Evolutionary conservation across 2,888 invertebrate genomes (phyloP).

Genomic region (Alviniconcha strummeri): DNA sequence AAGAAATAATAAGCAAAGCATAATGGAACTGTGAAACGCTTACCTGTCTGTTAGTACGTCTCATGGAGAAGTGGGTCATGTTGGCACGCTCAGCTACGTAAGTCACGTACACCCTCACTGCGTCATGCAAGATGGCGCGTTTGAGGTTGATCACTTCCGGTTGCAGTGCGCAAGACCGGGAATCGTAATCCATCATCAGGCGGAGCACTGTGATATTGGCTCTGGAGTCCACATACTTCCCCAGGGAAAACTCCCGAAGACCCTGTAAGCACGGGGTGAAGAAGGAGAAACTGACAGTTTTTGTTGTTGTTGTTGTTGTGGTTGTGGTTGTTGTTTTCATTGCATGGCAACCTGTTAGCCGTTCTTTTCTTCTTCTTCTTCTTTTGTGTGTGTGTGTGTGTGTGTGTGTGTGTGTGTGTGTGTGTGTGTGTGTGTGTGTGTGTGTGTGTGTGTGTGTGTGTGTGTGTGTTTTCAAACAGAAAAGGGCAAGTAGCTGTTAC

Average conservation of each 20-base stretch:
- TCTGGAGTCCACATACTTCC: constrained; percentile 59
- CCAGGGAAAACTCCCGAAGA: constrained; percentile 54
- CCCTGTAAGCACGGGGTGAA: constrained; percentile 45
- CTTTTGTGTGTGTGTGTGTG: no score
- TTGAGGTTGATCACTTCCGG: constrained; percentile 54
- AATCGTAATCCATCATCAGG: constrained; percentile 58
- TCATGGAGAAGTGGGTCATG: constrained; percentile 40
- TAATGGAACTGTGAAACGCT: constrained; percentile 3
- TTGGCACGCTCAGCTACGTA: neutral
- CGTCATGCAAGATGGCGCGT: constrained; percentile 58
- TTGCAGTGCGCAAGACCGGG: constrained; percentile 55
- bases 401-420: neutral
- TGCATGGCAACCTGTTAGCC: neutral
- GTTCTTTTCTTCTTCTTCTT: neutral
- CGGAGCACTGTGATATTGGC: constrained; percentile 63
- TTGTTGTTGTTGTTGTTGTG: neutral
- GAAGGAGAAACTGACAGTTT: neutral
- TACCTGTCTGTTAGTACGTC: constrained; percentile 42
- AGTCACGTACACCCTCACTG: constrained; percentile 43
- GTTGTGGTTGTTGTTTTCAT: neutral
- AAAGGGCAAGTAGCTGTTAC: no score
- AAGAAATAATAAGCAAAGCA: neutral
- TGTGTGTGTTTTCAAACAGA: no score
- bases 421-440: neutral
- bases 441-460: no score